Conservation (phyloP, 2,113 vertebrate genomes). For the Ailurus styani region DNA sequence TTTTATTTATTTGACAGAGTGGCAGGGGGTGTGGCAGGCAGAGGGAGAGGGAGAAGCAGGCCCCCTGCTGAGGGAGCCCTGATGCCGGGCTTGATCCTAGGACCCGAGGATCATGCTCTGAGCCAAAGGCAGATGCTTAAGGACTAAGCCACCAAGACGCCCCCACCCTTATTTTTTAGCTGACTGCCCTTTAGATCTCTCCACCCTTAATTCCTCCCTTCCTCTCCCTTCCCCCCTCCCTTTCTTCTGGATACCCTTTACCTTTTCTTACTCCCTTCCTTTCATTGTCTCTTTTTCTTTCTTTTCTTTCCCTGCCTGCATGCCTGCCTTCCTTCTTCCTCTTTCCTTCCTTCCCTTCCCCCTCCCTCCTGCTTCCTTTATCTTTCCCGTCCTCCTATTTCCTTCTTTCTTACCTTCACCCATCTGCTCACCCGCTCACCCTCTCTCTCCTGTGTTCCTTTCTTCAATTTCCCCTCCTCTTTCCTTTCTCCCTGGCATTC, state of each 20-base stretch:
- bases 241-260: background rate
- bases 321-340: background rate
- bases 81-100: no score
- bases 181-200: background rate
- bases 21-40: no score
- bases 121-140: no score
- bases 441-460: background rate
- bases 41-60: no score
- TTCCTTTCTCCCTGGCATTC: background rate
- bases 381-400: background rate
- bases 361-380: background rate
- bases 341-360: background rate
- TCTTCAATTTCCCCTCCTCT: background rate
- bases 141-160: no score
- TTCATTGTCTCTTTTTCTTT: background rate
- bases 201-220: background rate
- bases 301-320: background rate
- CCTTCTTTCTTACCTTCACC: background rate
- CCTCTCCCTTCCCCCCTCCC: background rate
- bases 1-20: no score
- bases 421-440: background rate
- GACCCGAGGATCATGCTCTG: no score
- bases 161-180: background rate
- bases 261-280: background rate
- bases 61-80: no score